Evolutionary conservation across 2,888 invertebrate species (phyloP).

Genomic region (Hemaris fuciformis): DNA sequence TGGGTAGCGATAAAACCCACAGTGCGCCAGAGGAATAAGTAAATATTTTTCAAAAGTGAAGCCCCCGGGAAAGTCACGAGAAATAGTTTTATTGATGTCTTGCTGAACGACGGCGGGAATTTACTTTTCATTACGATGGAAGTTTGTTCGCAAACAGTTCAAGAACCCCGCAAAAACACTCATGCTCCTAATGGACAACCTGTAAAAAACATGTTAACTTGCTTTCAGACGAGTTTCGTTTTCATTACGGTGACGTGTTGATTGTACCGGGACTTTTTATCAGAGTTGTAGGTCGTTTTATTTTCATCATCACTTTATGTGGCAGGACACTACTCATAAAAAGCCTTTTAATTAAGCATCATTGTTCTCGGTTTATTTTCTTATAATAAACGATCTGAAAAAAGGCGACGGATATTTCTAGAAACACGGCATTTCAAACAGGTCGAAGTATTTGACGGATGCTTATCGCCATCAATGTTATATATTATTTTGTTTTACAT

Average conservation of each 20-base stretch:
- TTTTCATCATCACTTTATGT: too few species aligned
- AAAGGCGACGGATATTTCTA: too few species aligned
- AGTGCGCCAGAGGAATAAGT: slow-evolving; percentile 45
- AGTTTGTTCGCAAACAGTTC: slow-evolving; percentile 71
- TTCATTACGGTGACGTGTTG: neutral
- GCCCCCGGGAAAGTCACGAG: slow-evolving; percentile 45
- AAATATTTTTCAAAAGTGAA: slow-evolving; percentile 61
- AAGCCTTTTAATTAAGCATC: too few species aligned
- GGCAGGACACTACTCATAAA: neutral
- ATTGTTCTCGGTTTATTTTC: too few species aligned
- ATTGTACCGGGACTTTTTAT: neutral
- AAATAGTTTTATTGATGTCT: slow-evolving; percentile 73
- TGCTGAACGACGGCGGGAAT: slow-evolving; percentile 52
- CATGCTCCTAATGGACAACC: neutral
- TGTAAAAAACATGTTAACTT: slow-evolving; percentile 7
- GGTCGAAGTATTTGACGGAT: too few species aligned
- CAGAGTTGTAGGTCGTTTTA: neutral
- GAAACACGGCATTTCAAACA: too few species aligned
- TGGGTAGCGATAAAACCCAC: slow-evolving; percentile 33
- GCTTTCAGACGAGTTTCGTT: neutral
- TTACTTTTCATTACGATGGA: slow-evolving; percentile 75
- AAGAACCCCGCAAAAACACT: slow-evolving; percentile 32
- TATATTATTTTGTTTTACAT: too few species aligned
- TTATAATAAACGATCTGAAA: too few species aligned
- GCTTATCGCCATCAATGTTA: too few species aligned